Evolutionary conservation across 2,888 invertebrate genomes (phyloP), one percentile per base, ranked within the genome.

Genomic region (Bimastos eiseni): DNA sequence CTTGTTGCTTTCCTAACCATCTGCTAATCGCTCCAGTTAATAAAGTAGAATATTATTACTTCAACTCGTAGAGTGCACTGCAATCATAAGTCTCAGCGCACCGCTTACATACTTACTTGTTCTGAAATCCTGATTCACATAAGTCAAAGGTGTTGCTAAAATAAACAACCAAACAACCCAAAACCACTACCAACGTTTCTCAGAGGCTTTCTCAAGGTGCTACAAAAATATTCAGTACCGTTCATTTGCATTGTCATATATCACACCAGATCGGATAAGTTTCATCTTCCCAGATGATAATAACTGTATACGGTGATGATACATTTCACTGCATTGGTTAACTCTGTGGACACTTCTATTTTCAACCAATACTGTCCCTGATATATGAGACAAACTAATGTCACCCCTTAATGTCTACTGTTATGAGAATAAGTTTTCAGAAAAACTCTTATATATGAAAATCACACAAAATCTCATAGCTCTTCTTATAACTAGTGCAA

Each of bases 51-150:
- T 8, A 24, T 49, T 49, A 21, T 21, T 49, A 21, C 24, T 55
- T 70, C n/a, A n/a, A 70, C 70, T 70, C n/a, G n/a, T 8, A 70
- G n/a, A n/a, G 70, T n/a, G n/a, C n/a, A n/a, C 30, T 70, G 8
- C 3, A 30, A 30, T 70, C 1, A n/a, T 70, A 30, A n/a, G 2
- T 11, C 3, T 55, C 24, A 55, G 70, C 1, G 70, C 30, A 70
- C n/a, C n/a, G 70, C 70, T 70, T 70, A 70, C 70, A 70, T 70
- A 70, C 70, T 70, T 70, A 70, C 70, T 70, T 70, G 70, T 70
- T 70, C 70, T 70, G 70, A 70, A 70, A 70, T 70, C 70, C 70
- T 70, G 30, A n/a, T 70, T 70, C 70, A 70, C 70, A 70, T 70
- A 70, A 70, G 70, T 70, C 70, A 70, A 70, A 70, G 70, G 70